Percentiles rank a stretch among this genome's conserved stretches.
Evolutionary conservation across 1,140 invertebrate species (phyloP).

Genomic region (Holotrichia oblita): DNA sequence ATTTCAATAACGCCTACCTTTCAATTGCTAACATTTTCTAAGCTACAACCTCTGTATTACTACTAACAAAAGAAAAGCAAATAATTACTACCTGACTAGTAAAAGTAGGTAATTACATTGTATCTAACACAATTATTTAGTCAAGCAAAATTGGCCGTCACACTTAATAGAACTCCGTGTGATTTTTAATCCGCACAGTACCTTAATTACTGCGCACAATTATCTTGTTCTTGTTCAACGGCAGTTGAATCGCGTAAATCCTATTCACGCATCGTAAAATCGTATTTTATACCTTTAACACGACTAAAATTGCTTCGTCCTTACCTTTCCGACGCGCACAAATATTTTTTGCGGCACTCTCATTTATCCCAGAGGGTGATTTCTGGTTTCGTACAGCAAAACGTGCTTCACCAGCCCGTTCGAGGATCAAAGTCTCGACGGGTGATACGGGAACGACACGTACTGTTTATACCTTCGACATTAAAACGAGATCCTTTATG

Average conservation of each 20-base stretch:
- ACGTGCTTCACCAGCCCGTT: not conserved
- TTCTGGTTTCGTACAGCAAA: not conserved
- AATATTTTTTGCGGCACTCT: not conserved
- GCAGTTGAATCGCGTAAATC: constrained; percentile 3
- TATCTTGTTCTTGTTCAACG: not conserved
- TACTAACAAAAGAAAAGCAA: no score
- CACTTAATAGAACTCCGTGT: constrained; percentile 11
- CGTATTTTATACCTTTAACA: not conserved
- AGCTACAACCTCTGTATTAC: no score
- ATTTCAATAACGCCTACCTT: no score
- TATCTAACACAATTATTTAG: not conserved
- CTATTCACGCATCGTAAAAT: not conserved
- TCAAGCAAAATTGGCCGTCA: not conserved
- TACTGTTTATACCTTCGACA: constrained; percentile 16
- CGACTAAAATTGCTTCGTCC: not conserved
- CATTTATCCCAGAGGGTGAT: not conserved
- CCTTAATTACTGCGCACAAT: not conserved
- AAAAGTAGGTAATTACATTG: not conserved
- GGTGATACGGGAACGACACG: not conserved
- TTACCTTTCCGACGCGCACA: not conserved
- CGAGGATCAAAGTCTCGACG: not conserved
- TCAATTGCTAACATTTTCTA: no score
- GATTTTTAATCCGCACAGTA: not conserved
- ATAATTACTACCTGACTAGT: no score
- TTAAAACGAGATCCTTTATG: constrained; percentile 9